Conservation (phyloP, 2,888 invertebrate species). For the Melieria picta region DNA sequence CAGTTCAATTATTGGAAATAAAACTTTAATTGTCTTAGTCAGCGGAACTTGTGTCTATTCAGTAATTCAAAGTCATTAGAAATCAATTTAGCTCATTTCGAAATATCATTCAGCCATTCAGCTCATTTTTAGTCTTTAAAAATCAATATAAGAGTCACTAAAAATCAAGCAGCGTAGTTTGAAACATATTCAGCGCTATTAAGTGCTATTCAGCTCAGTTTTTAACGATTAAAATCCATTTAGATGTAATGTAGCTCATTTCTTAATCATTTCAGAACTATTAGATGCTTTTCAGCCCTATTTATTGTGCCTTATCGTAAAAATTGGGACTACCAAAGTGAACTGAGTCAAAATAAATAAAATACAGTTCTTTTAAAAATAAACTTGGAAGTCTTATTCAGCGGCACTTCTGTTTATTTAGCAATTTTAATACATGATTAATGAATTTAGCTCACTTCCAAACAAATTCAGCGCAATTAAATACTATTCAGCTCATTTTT, state of each 20-base stretch:
- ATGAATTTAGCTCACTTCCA: background rate
- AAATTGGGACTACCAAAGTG: no score
- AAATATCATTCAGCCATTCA: no score
- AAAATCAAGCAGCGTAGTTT: background rate
- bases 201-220: conserved; percentile 2
- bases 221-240: background rate
- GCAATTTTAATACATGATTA: background rate
- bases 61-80: no score
- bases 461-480: background rate
- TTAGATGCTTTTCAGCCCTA: no score
- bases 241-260: background rate
- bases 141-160: no score
- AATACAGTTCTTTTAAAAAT: background rate
- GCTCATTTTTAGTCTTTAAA: no score
- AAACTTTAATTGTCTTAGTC: no score
- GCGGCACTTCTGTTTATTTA: background rate
- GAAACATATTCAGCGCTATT: background rate
- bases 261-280: background rate
- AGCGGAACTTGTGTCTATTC: no score
- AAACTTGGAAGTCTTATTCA: background rate
- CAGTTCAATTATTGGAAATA: no score
- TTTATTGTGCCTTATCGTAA: no score
- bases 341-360: no score
- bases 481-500: background rate
- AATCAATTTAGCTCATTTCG: no score